Evolutionary conservation across 2,797 vertebrate species (phyloP), one percentile per base, ranked within the genome.

Genomic region (Pipistrellus kuhlii): DNA sequence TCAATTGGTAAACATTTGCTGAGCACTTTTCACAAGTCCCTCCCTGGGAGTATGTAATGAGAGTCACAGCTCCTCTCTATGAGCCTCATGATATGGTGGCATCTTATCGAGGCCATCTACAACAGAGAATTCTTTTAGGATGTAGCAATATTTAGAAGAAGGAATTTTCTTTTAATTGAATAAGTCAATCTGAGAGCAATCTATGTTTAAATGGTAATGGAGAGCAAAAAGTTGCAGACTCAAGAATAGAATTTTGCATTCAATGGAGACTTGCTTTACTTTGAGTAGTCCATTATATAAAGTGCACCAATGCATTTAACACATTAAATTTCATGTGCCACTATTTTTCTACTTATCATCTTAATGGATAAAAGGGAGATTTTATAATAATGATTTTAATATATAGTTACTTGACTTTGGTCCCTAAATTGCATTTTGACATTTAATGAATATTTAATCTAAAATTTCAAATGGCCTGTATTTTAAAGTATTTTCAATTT

Each of bases 341-440:
- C 20, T 80, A 83, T 78, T 90, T 62, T 93, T 95, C 38, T 94
- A 66, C 62, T 88, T 83, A 62, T 55, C 6, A 35, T 80, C 94
- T 87, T 46, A 90, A 46, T 44, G 68, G 15, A 17, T n/a, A 48
- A 15, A 32, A 32, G 35, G 48, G 14, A 69, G 27, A 83, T 83
- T 66, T 78, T 13, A 44, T 72, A 51, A 85, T 59, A 66, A 82
- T 51, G 35, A 88, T 51, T 44, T 20, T 68, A 76, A 46, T 84
- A 55, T 38, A 82, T 17, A 83, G 46, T 82, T 66, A 35, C 9
- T 68, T 68, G 38, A 85, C n/a, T 86, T 87, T 86, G 30, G 30
- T 77, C 11, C 57, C 72, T 93, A 78, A 59, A 23, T 15, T 93
- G 6, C 6, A 81, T 92, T 93, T 90, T 86, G 80, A 57, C 18